A percentile compares a stretch with the other conserved stretches of the same genome.
Evolutionary conservation across 2,888 invertebrate species (phyloP).

Genomic region (Scelioninae gen. 1): DNA sequence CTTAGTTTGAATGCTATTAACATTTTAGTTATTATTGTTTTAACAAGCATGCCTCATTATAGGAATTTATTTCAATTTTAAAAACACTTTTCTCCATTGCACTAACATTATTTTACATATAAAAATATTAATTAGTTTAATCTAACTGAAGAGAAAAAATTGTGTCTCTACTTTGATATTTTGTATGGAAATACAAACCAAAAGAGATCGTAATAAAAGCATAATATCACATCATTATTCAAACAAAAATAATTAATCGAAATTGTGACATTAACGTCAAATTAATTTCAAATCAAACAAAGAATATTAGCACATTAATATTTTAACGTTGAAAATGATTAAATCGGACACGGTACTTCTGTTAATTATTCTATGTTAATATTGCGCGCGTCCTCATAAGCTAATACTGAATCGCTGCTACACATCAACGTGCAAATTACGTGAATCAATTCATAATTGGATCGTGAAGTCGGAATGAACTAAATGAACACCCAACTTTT

Average conservation of each 20-base stretch:
- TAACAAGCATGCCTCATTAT: too few species aligned
- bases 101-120: background rate
- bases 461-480: conserved; percentile 30
- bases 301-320: conserved; percentile 16
- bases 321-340: conserved; percentile 17
- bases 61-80: background rate
- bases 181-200: background rate
- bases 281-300: conserved; percentile 13
- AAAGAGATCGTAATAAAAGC: background rate
- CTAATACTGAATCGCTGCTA: conserved; percentile 13
- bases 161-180: background rate
- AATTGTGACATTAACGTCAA: background rate
- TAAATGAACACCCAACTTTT: conserved; percentile 47
- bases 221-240: background rate
- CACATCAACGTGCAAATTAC: conserved; percentile 39
- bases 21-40: too few species aligned
- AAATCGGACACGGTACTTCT: conserved; percentile 26
- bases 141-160: background rate
- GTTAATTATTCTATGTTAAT: conserved; percentile 29
- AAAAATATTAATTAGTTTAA: background rate
- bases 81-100: background rate
- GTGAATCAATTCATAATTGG: conserved; percentile 44
- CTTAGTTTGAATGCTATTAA: background rate
- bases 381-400: conserved; percentile 8
- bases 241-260: conserved; percentile 5